These are phyloP conservation scores for Turdus rufiventris DNA, from an alignment of 2,113 vertebrate species.

Conservation along the genomic window DNA sequence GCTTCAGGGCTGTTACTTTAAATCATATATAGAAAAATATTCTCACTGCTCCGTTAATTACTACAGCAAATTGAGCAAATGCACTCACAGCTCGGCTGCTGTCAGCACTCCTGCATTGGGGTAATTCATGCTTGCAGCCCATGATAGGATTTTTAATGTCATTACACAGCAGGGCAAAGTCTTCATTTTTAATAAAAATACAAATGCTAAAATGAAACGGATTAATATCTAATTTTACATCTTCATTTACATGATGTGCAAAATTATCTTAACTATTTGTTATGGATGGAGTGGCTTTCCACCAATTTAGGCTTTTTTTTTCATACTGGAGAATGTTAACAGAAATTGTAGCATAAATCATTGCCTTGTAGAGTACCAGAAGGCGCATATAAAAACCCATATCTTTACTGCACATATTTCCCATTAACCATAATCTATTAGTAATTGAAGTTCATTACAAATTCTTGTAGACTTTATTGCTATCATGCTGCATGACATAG, in stretches of 20 bases:
- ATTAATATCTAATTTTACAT: slow-evolving; percentile 76
- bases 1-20: not conserved
- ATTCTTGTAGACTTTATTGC: slow-evolving; percentile 89
- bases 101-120: not conserved
- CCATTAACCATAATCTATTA: slow-evolving; percentile 94
- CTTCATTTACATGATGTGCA: slow-evolving; percentile 69
- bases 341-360: slow-evolving; percentile 83
- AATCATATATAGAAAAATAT: not conserved
- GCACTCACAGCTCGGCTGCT: slow-evolving; percentile 13
- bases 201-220: slow-evolving; percentile 68
- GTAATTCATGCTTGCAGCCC: slow-evolving; percentile 38
- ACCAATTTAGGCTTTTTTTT: slow-evolving; percentile 63
- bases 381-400: slow-evolving; percentile 79
- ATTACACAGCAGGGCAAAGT: slow-evolving; percentile 38
- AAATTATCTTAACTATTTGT: slow-evolving; percentile 77
- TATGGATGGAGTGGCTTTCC: slow-evolving; percentile 71
- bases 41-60: slow-evolving; percentile 51
- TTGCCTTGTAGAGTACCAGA: slow-evolving; percentile 78
- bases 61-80: slow-evolving; percentile 54
- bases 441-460: slow-evolving; percentile 97
- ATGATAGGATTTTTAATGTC: slow-evolving; percentile 40
- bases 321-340: slow-evolving; percentile 69
- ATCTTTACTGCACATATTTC: slow-evolving; percentile 90
- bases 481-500: slow-evolving; percentile 84
- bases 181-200: slow-evolving; percentile 70